Base-by-base conservation (phyloP, 2,797 vertebrate genomes). In the Acanthurus leucopareius region DNA sequence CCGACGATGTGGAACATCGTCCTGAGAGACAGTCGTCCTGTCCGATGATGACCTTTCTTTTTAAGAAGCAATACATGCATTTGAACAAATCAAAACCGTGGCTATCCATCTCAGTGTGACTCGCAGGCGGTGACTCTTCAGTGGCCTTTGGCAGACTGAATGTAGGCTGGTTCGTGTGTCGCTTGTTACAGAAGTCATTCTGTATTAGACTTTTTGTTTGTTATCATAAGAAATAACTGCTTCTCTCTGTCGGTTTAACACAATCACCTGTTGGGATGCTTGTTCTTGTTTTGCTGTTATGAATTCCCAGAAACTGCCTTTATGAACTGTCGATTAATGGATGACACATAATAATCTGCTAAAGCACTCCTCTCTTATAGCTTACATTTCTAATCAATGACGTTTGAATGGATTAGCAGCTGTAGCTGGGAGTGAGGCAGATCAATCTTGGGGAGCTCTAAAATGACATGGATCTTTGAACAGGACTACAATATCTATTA, bases 61-160 rank as follows among this genome's bases (percentile, higher is more conserved):
- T 77, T 78, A 78, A 69, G 47, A 83, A 93, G 91, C 91, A 93
- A 93, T 93, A 90, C 60, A 74, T 82, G 69, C 76, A 69, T 89
- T 77, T 78, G 64, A 90, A 86, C 80, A 32, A 82, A 64, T 84
- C 66, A 28, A 67, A 82, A 76, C 65, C 13, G 28, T 65, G 80
- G 75, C 64, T 78, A 76, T 79, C 62, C 81, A 54, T 80, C 77
- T 76, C 69, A 20, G 82, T 66, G 75, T 44, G 82, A 73, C 79
- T 67, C 69, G 60, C 73, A 86, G 79, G 74, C 76, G 28, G 71
- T 54, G 58, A 57, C 48, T 79, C 62, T 86, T 77, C 81, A 81
- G 87, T 78, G 84, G 90, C 83, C 88, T 91, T 90, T 68, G 83
- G 88, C 85, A 81, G 77, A 86, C 84, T 90, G 87, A 87, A 86